A percentile compares a stretch with the other conserved stretches of the same genome.
Evolutionary conservation across 2,888 invertebrate genomes (phyloP).

Genomic region (Xestia ashworthii): DNA sequence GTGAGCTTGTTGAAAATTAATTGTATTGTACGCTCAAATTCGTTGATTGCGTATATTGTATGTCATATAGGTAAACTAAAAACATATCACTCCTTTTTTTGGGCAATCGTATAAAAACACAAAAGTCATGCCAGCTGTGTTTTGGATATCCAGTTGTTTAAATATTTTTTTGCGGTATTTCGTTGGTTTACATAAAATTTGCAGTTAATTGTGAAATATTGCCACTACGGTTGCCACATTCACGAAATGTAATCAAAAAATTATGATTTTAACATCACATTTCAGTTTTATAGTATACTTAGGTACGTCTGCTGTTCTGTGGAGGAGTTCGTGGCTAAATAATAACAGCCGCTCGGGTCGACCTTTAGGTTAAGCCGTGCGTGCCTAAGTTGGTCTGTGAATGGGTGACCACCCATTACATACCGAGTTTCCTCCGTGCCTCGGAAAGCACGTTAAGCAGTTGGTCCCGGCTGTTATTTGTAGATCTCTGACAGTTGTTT

Average conservation of each 20-base stretch:
- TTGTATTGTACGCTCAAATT: constrained; percentile 33
- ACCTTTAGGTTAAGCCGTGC: no score
- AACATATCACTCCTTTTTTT: background rate
- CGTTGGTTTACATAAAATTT: constrained; percentile 4
- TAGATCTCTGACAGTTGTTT: no score
- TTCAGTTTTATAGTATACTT: background rate
- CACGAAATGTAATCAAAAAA: background rate
- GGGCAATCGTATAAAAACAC: background rate
- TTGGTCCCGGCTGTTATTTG: no score
- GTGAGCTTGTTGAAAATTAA: constrained; percentile 19
- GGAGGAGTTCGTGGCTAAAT: no score
- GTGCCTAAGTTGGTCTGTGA: no score
- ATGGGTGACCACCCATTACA: no score
- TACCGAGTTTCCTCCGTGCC: no score
- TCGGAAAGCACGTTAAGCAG: no score
- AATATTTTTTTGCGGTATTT: constrained; percentile 4
- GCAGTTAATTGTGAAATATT: constrained; percentile 9
- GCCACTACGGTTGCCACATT: background rate
- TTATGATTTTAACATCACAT: background rate
- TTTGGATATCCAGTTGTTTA: background rate
- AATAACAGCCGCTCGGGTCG: no score
- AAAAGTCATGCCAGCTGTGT: background rate
- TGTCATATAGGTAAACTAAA: background rate
- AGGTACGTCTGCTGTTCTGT: no score
- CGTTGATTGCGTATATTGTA: constrained; percentile 25